Conservation (phyloP, 2,113 vertebrate genomes). For the Lepisosteus osseus region DNA sequence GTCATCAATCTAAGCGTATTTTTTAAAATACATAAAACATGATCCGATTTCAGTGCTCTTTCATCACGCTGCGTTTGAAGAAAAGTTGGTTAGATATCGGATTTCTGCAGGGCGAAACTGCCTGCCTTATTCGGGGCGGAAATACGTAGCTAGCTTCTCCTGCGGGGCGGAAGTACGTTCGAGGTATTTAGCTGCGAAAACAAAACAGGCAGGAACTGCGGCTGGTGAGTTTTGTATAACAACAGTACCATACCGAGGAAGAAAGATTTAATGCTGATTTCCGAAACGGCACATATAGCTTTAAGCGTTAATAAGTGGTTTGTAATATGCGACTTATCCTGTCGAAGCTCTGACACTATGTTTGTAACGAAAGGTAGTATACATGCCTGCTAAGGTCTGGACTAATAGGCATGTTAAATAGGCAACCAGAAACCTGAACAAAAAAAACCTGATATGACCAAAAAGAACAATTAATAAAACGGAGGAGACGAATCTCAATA, state of each 20-base stretch:
- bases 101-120: no score
- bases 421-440: no score
- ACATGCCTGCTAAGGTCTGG: constrained; percentile 1
- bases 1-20: no score
- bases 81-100: no score
- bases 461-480: no score
- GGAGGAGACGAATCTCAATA: no score
- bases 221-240: constrained; percentile 58
- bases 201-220: constrained; percentile 62
- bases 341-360: neutral
- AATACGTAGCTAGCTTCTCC: constrained; percentile 35
- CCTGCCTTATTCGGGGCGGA: constrained; percentile 19
- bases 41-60: no score
- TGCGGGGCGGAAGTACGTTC: constrained; percentile 53
- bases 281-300: neutral
- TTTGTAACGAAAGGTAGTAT: constrained; percentile 1
- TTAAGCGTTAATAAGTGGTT: neutral
- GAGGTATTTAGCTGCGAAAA: constrained; percentile 57
- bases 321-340: neutral
- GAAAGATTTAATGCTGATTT: neutral
- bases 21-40: no score
- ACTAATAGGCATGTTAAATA: neutral
- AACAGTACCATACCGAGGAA: neutral
- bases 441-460: no score
- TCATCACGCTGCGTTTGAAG: no score